Percentiles rank a stretch among this genome's conserved stretches.
phyloP scores from a whole-genome alignment of 2,888 invertebrate species.

The Morpho helenor region DNA sequence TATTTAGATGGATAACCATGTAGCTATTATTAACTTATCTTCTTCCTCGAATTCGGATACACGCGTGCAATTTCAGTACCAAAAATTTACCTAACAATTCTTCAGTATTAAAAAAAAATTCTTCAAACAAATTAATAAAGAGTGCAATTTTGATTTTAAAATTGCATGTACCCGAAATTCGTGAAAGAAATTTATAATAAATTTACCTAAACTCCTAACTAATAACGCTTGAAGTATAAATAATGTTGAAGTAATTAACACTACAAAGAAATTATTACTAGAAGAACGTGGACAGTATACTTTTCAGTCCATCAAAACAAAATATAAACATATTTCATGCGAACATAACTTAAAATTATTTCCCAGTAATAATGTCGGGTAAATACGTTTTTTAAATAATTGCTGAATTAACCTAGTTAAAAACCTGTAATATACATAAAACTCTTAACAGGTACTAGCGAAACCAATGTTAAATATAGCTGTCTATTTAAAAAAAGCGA shows the following conservation, averaged over 20 bases:
- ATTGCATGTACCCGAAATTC: constrained; percentile 2
- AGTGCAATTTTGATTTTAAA: not conserved
- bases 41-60: constrained; percentile 3
- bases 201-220: constrained; percentile 13
- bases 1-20: not conserved
- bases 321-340: constrained; percentile 12
- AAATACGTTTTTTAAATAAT: constrained; percentile 19
- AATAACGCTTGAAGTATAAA: constrained; percentile 12
- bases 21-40: constrained; percentile 1
- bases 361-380: constrained; percentile 6
- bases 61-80: not conserved
- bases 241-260: not conserved
- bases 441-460: constrained; percentile 52
- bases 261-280: not conserved
- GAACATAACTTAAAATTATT: constrained; percentile 13
- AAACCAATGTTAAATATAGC: constrained; percentile 49
- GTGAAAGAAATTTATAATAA: not conserved
- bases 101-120: not conserved
- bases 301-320: constrained; percentile 4
- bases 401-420: constrained; percentile 27
- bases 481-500: constrained; percentile 34
- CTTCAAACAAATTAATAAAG: not conserved
- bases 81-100: not conserved
- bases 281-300: not conserved
- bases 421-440: constrained; percentile 45